A percentile compares a stretch with the other conserved stretches of the same genome.
Evolutionary conservation across 1,140 invertebrate genomes (phyloP).

Genomic region (Papilio xuthus): DNA sequence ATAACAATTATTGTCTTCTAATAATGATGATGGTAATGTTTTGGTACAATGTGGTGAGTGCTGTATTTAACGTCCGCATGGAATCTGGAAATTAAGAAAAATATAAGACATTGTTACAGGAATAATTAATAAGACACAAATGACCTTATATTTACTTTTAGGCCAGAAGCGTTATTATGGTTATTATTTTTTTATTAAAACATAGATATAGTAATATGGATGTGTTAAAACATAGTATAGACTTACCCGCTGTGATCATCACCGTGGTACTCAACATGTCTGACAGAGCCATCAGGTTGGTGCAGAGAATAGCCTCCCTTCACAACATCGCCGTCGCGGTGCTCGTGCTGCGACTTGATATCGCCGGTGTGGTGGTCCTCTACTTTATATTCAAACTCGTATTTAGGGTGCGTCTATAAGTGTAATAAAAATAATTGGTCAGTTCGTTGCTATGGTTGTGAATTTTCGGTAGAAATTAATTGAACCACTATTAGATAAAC

Average conservation of each 20-base stretch:
- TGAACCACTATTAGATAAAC: too few species aligned
- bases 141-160: neutral
- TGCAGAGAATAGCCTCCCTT: constrained; percentile 50
- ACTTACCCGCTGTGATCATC: constrained; percentile 77
- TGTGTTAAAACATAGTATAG: neutral
- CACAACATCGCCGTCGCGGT: constrained; percentile 44
- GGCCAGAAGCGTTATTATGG: too few species aligned
- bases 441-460: neutral
- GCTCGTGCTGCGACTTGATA: constrained; percentile 49
- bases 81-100: constrained; percentile 50
- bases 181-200: too few species aligned
- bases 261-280: constrained; percentile 81
- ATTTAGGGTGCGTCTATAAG: constrained; percentile 50
- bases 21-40: constrained; percentile 46
- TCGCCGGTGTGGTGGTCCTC: constrained; percentile 48
- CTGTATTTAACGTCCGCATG: constrained; percentile 57
- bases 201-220: too few species aligned
- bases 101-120: constrained; percentile 41
- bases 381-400: constrained; percentile 51
- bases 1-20: constrained; percentile 28
- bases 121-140: neutral
- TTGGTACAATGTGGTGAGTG: constrained; percentile 58
- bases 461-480: neutral
- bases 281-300: constrained; percentile 50
- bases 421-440: neutral